A percentile compares a stretch with the other conserved stretches of the same genome.
These are phyloP conservation scores for Dendrolimus punctatus DNA, from an alignment of 1,140 invertebrate species.

Conservation along the genomic window DNA sequence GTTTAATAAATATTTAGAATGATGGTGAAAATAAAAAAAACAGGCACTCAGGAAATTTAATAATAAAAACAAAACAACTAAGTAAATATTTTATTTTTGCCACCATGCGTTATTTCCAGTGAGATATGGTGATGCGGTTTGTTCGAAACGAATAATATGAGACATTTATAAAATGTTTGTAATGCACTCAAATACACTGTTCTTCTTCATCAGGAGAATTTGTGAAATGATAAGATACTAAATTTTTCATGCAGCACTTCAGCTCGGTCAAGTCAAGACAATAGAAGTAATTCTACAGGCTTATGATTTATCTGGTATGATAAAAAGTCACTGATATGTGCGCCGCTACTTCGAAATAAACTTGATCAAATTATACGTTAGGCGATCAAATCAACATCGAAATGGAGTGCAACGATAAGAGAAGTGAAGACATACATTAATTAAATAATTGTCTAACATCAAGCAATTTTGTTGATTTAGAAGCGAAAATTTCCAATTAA, in stretches of 20 bases:
- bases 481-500: constrained; percentile 61
- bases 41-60: too few relatives aligned
- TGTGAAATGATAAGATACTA: constrained; percentile 21
- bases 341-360: constrained; percentile 29
- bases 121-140: too few relatives aligned
- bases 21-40: too few relatives aligned
- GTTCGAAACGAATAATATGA: too few relatives aligned
- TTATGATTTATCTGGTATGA: constrained; percentile 37
- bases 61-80: too few relatives aligned
- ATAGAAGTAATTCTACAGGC: constrained; percentile 45
- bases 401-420: constrained; percentile 59
- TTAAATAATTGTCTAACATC: constrained; percentile 52
- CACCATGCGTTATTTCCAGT: constrained; percentile 13
- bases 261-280: constrained; percentile 37
- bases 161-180: too few relatives aligned
- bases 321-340: constrained; percentile 28
- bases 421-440: constrained; percentile 53
- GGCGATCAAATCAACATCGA: constrained; percentile 43
- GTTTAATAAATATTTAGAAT: too few relatives aligned
- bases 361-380: constrained; percentile 28
- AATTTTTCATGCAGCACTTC: constrained; percentile 45
- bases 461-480: constrained; percentile 53
- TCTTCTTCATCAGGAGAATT: neutral
- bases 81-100: too few relatives aligned
- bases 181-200: too few relatives aligned